Evolutionary conservation across 2,888 invertebrate genomes (phyloP).

Genomic region (Notodonta dromedarius): DNA sequence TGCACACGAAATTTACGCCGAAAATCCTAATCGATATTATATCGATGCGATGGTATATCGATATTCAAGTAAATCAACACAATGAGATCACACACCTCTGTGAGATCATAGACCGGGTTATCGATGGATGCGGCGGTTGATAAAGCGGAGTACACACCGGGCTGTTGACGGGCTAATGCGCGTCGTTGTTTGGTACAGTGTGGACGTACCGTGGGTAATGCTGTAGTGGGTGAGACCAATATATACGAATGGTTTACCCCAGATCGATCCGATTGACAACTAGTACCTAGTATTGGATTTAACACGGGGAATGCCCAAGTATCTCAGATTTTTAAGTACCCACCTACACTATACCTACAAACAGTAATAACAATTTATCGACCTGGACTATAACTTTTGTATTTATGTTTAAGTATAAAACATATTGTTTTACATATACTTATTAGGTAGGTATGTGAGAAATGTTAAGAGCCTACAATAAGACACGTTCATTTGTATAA

Average conservation of each 20-base stretch:
- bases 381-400: too few species aligned
- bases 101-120: conserved; percentile 32
- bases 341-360: too few species aligned
- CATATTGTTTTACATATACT: too few species aligned
- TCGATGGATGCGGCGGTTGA: conserved; percentile 21
- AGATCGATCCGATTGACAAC: background rate
- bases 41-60: background rate
- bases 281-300: too few species aligned
- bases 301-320: too few species aligned
- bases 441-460: too few species aligned
- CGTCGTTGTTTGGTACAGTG: conserved; percentile 45
- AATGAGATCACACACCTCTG: conserved; percentile 38
- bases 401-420: too few species aligned
- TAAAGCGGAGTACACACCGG: conserved; percentile 30
- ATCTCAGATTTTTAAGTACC: too few species aligned
- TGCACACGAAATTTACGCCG: background rate
- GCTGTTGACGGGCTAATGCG: conserved; percentile 60
- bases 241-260: background rate
- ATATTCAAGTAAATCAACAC: conserved; percentile 9
- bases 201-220: conserved; percentile 50
- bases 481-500: too few species aligned
- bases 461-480: too few species aligned
- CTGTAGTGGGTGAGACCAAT: conserved; percentile 15
- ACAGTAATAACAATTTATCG: too few species aligned
- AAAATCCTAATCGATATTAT: conserved; percentile 1